Percentiles rank a stretch among this genome's conserved stretches.
phyloP scores from a whole-genome alignment of 2,113 vertebrate species.

The Pituophis catenifer region DNA sequence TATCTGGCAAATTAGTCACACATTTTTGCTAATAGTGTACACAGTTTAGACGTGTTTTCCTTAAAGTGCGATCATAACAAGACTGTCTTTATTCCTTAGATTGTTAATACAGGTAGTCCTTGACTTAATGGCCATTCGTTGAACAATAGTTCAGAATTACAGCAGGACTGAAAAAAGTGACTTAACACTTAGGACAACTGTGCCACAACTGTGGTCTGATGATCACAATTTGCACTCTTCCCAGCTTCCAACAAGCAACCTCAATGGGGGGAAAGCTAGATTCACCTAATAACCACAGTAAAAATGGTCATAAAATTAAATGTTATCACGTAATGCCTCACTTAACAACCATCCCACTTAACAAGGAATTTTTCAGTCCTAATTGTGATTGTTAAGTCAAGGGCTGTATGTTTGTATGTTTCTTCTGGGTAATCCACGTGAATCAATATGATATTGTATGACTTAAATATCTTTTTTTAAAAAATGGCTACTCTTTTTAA shows the following conservation, averaged over 20 bases:
- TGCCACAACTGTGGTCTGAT: not conserved
- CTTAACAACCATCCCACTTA: not conserved
- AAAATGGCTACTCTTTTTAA: conserved; percentile 25
- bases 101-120: not conserved
- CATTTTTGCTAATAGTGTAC: conserved; percentile 5
- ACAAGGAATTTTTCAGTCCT: not conserved
- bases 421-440: not conserved
- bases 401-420: not conserved
- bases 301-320: not conserved
- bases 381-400: not conserved
- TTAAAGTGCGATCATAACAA: conserved; percentile 23
- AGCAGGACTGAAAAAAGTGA: not conserved
- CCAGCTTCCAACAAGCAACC: not conserved
- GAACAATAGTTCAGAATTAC: not conserved
- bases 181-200: too few species aligned
- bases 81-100: conserved; percentile 19
- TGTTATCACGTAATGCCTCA: not conserved
- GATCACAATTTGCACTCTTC: not conserved
- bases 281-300: not conserved
- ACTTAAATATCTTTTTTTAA: not conserved
- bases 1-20: too few species aligned
- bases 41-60: conserved; percentile 15
- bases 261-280: not conserved
- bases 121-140: too few species aligned
- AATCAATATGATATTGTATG: not conserved